Conservation (phyloP, 2,113 vertebrate species). For the Pedetes capensis region DNA sequence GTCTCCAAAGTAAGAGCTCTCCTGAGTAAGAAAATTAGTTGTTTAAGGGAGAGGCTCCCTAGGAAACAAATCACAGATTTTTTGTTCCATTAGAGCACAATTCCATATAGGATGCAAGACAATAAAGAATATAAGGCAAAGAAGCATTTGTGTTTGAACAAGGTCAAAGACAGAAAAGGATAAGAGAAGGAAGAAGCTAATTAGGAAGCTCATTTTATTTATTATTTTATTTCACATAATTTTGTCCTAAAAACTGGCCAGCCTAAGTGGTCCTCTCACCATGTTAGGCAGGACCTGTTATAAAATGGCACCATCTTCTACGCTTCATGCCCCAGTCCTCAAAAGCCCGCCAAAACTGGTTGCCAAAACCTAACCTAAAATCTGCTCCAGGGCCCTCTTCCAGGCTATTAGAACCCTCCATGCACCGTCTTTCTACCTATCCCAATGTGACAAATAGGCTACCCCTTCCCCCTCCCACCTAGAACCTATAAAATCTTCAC, state of each 20-base stretch:
- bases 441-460: too few relatives aligned
- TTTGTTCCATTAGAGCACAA: conserved; percentile 4
- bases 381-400: too few relatives aligned
- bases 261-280: not conserved
- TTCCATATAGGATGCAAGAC: not conserved
- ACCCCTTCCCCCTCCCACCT: too few relatives aligned
- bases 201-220: not conserved
- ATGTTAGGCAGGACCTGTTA: too few relatives aligned
- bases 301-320: too few relatives aligned
- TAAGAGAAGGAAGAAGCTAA: not conserved
- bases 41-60: not conserved
- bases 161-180: not conserved
- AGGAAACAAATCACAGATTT: conserved; percentile 4
- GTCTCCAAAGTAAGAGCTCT: not conserved
- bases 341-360: too few relatives aligned
- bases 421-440: too few relatives aligned
- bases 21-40: conserved; percentile 59
- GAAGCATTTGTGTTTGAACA: not conserved
- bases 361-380: too few relatives aligned
- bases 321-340: too few relatives aligned
- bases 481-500: too few relatives aligned
- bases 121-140: not conserved
- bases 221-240: not conserved
- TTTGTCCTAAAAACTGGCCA: not conserved
- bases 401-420: too few relatives aligned